Base-by-base conservation (phyloP, 2,797 vertebrate species). In the Eleutherodactylus coqui region DNA sequence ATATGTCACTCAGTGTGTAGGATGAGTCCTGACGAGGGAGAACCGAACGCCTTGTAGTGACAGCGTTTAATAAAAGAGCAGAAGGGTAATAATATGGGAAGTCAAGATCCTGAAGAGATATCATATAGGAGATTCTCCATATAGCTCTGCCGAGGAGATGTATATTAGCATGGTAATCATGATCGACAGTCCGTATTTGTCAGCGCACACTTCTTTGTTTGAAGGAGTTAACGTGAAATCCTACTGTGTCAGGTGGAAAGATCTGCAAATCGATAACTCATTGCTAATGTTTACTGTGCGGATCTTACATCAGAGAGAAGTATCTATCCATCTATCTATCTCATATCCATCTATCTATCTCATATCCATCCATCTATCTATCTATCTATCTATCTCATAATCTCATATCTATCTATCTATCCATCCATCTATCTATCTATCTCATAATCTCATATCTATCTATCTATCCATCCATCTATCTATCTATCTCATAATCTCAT, bases 161-260 rank as follows among this genome's bases (percentile, higher is more conserved):
- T 1, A 49, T 3, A 84, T 81, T 84, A 75, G 29, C 77, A 43
- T 84, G 34, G 55, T 75, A 55, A 84, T 87, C 47, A 34, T 75
- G 86, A 87, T 47, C 81, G 86, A 84, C 82, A 77, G 41, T 70
- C 62, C n/a, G 41, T 67, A 58, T 73, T 84, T 80, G 77, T 72
- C 76, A 43, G 72, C 64, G 36, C 51, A 62, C 75, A 55, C 45
- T 60, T 51, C 51, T 75, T 82, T 78, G 36, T 86, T 53, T 62
- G 14, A 24, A 43, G 29, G 47, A 58, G 38, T 75, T 81, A 43
- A 75, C 29, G 69, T 81, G 8, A 76, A 69, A 75, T 80, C 70
- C 77, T 75, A 27, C 34, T 58, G 70, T 45, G 86, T 62, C 21
- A 51, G 43, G 76, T 14, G 24, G 62, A 73, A 78, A 14, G 49